Conservation (phyloP, 2,797 vertebrate genomes). For the Crenuchus spilurus region DNA sequence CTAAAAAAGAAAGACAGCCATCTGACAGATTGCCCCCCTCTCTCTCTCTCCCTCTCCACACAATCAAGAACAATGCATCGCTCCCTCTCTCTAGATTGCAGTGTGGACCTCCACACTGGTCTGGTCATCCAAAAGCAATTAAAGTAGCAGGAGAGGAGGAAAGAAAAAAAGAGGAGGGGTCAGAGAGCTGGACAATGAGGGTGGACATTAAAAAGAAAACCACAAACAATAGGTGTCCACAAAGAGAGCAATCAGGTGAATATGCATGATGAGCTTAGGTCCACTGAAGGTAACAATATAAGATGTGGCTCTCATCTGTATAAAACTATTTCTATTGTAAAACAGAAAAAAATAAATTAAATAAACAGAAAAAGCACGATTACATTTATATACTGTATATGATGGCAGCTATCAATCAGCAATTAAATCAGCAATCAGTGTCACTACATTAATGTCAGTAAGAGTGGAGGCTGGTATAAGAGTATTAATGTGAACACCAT, state of each 20-base stretch:
- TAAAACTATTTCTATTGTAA: too few relatives aligned
- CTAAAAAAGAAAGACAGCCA: conserved; percentile 39
- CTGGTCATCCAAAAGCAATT: conserved; percentile 35
- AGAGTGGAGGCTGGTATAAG: too few relatives aligned
- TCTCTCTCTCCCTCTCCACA: conserved; percentile 11
- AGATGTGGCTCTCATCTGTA: too few relatives aligned
- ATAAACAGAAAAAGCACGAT: too few relatives aligned
- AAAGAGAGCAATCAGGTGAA: not conserved
- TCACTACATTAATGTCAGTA: too few relatives aligned
- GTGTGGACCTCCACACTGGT: conserved; percentile 13
- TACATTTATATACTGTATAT: too few relatives aligned
- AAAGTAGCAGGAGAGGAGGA: not conserved
- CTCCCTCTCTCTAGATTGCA: conserved; percentile 31
- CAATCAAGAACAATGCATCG: conserved; percentile 21
- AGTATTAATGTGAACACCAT: too few relatives aligned
- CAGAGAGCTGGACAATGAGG: not conserved
- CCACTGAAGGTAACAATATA: too few relatives aligned
- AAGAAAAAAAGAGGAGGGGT: not conserved
- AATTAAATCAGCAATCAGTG: too few relatives aligned
- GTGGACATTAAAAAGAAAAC: not conserved
- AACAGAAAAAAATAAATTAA: too few relatives aligned
- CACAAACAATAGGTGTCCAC: conserved; percentile 9
- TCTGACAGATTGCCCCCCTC: conserved; percentile 48
- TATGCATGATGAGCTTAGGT: not conserved
- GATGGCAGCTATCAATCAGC: too few relatives aligned